These are phyloP conservation scores for Spilosoma lubricipeda DNA, from an alignment of 2,888 invertebrate species.

Conservation along the genomic window DNA sequence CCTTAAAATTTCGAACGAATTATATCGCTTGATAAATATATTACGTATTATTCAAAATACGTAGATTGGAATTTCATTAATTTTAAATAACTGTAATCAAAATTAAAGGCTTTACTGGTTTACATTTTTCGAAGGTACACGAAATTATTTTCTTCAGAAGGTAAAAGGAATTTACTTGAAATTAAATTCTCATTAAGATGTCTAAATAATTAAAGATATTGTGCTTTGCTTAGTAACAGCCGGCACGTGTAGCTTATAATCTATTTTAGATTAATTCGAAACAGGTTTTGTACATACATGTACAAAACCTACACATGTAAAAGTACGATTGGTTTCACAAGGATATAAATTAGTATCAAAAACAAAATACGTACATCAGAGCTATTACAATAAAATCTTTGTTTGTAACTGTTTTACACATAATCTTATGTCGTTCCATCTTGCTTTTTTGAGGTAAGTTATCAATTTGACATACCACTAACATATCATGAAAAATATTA, in stretches of 20 bases:
- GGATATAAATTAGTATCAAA: not conserved
- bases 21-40: not conserved
- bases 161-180: not conserved
- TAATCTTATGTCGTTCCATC: too few relatives aligned
- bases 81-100: not conserved
- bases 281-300: not conserved
- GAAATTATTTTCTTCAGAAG: not conserved
- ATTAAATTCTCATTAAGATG: not conserved
- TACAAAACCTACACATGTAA: not conserved
- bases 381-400: too few relatives aligned
- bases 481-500: too few relatives aligned
- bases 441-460: too few relatives aligned
- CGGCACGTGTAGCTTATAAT: not conserved
- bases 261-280: not conserved
- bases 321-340: not conserved
- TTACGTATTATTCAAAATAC: not conserved
- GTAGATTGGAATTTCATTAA: conserved; percentile 1
- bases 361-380: not conserved
- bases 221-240: not conserved
- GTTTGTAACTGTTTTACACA: too few relatives aligned
- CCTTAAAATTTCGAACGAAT: not conserved
- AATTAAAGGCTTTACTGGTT: not conserved
- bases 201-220: not conserved
- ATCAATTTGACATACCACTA: too few relatives aligned
- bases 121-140: not conserved